Base-by-base conservation (phyloP, 1,140 invertebrate genomes). In the Neodiprion lecontei region DNA sequence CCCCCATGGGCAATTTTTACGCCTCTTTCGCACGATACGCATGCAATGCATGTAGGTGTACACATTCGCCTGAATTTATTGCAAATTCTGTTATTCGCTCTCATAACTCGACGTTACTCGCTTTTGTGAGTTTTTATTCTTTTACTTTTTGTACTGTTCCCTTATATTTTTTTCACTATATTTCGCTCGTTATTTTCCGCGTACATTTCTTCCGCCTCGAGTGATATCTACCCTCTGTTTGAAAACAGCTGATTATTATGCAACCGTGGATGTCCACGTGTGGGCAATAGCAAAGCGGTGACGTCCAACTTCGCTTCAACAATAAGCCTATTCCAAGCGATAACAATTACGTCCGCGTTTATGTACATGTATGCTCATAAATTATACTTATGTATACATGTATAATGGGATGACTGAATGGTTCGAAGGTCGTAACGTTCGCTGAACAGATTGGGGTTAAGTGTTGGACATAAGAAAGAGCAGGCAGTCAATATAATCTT, bases 401-500 rank as follows among this genome's bases (percentile, higher is more conserved):
- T 61, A 17, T 61, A 61, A 61, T 61, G n/a, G 53, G 53, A 61
- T 61, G 53, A 5, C 53, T 61, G 28, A 61, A 3, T 17, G 5
- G 53, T 61, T 61, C 53, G 53, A 9, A 61, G 53, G 53, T 61
- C 53, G 53, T 61, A 61, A 61, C 11, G 53, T 61, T 61, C 53
- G 53, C 11, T 61, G 53, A 61, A 61, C 53, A 61, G 53, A 61
- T 61, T 61, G 53, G 53, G 53, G 53, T 61, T 61, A 61, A 61
- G 53, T 61, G 53, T 61, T 61, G 53, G 5, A 61, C 53, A 61
- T 61, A 61, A 17, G 53, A 61, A 61, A 61, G 53, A 61, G 53
- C 53, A 61, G n/a, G 53, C 53, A 61, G 53, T 61, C 53, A 61
- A 61, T 61, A 61, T 61, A 61, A 61, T 61, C 53, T 61, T 61